Base-by-base conservation (phyloP, 2,888 invertebrate species). In the Gasteruption jaculator region DNA sequence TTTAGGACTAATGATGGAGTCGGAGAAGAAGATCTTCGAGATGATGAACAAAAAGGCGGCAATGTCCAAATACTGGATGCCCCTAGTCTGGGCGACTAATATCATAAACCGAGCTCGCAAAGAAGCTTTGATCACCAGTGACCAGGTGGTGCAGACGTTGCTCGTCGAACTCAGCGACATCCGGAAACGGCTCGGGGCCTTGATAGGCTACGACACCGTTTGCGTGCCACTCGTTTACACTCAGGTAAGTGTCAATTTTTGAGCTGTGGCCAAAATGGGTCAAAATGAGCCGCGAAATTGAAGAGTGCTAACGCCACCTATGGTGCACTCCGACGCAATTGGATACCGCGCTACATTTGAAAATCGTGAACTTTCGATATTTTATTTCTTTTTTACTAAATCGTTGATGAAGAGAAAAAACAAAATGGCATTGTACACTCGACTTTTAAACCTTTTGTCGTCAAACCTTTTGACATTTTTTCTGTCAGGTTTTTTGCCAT, bases 11-110 rank as follows among this genome's bases (percentile, higher is more conserved):
- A 89, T 92, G 89, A 78, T 91, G 75, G 90, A 91, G 64, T 90
- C 89, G 54, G 92, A 92, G 71, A 83, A 86, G 71, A 90, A 91
- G 69, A 90, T 92, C 38, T 90, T 92, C 66, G 91, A 92, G 68
- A 81, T 87, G 63, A 83, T 92, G 82, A 88, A 91, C 65, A 83
- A 83, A 10, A 90, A 91, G 68, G 89, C 89, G 56, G 86, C 87
- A 3, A 91, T 91, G 86, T 87, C 90, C 10, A 85, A 85, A 74
- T 92, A 91, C 67, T 92, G 91, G 91, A 88, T 92, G 86, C 92
- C 92, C 0, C 73, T 91, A 37, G 90, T 91, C 11, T 92, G 92
- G 92, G 91, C 91, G 27, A 90, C 91, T 4, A 91, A 91, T 67
- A 88, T 92, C 49, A 89, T 92, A 53, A 90, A 91, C 71, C 76